Evolutionary conservation across 2,797 vertebrate species (phyloP).

Genomic region (Muraenolepis orangiensis): DNA sequence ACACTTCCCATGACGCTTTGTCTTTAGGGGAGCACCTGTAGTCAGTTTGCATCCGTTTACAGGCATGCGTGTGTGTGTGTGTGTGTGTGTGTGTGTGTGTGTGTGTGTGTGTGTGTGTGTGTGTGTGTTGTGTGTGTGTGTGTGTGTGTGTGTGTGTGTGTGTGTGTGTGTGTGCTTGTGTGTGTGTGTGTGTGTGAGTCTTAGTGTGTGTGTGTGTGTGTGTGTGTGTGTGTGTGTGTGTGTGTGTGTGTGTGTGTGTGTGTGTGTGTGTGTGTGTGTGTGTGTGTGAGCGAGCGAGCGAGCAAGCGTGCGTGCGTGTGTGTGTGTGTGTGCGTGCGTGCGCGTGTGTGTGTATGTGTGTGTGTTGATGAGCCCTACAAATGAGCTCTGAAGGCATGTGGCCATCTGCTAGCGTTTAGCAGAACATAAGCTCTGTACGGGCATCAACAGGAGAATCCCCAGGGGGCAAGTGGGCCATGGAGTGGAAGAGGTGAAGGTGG

Average conservation of each 20-base stretch:
- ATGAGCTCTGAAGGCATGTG: conserved; percentile 42
- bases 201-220: background rate
- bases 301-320: background rate
- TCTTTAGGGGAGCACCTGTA: conserved; percentile 49
- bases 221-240: conserved; percentile 10
- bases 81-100: conserved; percentile 6
- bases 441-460: conserved; percentile 23
- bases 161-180: background rate
- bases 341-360: background rate
- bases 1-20: conserved; percentile 30
- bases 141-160: conserved; percentile 5
- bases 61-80: background rate
- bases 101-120: background rate
- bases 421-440: conserved; percentile 35
- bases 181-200: too few species aligned
- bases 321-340: conserved; percentile 6
- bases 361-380: conserved; percentile 38
- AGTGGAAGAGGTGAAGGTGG: background rate
- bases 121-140: background rate
- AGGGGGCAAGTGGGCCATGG: conserved; percentile 27
- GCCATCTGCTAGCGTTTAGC: conserved; percentile 56
- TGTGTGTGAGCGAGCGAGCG: conserved; percentile 5
- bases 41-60: conserved; percentile 24
- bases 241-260: background rate
- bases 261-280: conserved; percentile 6